phyloP scores from a whole-genome alignment of 1,140 invertebrate species.

The Procambarus virginalis region DNA sequence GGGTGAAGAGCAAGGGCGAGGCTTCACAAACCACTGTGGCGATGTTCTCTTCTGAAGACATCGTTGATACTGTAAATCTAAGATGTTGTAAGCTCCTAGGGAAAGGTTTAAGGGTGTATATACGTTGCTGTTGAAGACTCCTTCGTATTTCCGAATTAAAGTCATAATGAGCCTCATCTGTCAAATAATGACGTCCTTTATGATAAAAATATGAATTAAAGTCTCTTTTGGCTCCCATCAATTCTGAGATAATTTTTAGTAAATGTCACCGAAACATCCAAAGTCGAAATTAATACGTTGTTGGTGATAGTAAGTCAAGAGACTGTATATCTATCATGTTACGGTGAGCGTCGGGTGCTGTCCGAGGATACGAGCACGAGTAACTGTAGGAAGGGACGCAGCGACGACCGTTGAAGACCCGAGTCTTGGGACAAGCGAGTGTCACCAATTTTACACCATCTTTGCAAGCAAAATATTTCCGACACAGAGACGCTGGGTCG shows the following conservation, averaged over 20 bases:
- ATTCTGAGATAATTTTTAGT: neutral
- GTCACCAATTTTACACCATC: constrained; percentile 23
- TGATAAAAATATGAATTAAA: neutral
- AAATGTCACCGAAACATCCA: neutral
- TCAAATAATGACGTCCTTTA: neutral
- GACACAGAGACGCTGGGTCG: neutral
- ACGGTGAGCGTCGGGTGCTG: neutral
- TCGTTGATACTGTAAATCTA: neutral
- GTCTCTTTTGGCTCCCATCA: neutral
- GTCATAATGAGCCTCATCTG: neutral
- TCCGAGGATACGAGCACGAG: neutral
- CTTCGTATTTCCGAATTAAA: neutral
- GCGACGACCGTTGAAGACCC: constrained; percentile 11
- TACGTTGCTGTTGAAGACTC: neutral
- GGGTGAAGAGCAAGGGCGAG: neutral
- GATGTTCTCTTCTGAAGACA: neutral
- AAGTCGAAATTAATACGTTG: neutral
- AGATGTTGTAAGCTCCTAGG: neutral
- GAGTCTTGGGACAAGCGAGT: neutral
- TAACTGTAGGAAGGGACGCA: constrained; percentile 23
- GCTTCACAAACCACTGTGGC: neutral
- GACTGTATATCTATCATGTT: neutral
- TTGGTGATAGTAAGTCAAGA: no score
- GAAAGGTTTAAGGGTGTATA: neutral
- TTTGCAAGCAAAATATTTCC: constrained; percentile 8